Evolutionary conservation across 2,888 invertebrate genomes (phyloP), one percentile per base, ranked within the genome.

Genomic region (Dicyrtomina minuta): DNA sequence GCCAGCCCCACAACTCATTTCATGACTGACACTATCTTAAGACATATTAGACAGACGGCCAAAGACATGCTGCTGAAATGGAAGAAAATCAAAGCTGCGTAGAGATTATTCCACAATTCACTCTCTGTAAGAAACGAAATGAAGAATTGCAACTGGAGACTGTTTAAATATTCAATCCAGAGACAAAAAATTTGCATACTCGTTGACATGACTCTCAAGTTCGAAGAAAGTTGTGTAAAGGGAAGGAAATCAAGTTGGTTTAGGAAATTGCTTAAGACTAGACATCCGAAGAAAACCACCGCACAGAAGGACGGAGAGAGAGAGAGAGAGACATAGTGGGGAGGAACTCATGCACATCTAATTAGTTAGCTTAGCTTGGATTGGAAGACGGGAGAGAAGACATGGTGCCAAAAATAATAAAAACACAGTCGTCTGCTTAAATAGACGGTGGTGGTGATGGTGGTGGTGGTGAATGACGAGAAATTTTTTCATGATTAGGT

Each of bases 121-220:
- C 46, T 5, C 4, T 26, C 33, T 5, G 33, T 4, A 26, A n/a
- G 24, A 27, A 46, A 46, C 26, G 61, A 61, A 46, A 61, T 61
- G 61, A 61, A 12, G 44, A 61, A 12, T 41, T 41, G 17, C 39
- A 13, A 44, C 15, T 22, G 20, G 17, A 43, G 44, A 33, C 56
- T 69, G 44, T 62, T 69, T 69, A 61, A 68, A 68, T 61, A 69
- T 69, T 69, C 68, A 69, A 69, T 69, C 62, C 62, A 53, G 68
- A 49, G 56, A 64, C 68, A 69, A 55, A 69, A n/a, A 69, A 69
- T 69, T 69, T 69, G 68, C 68, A 69, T 69, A 64, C 27, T 61
- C 44, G 17, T 20, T 67, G 33, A 65, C 43, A 65, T 65, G 55
- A 65, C 24, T 55, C 61, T 20, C n/a, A 65, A 65, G 24, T 53